Percentiles rank a stretch among this genome's conserved stretches.
Evolutionary conservation across 2,113 vertebrate species (phyloP).

Genomic region (Pelmatolapia mariae): DNA sequence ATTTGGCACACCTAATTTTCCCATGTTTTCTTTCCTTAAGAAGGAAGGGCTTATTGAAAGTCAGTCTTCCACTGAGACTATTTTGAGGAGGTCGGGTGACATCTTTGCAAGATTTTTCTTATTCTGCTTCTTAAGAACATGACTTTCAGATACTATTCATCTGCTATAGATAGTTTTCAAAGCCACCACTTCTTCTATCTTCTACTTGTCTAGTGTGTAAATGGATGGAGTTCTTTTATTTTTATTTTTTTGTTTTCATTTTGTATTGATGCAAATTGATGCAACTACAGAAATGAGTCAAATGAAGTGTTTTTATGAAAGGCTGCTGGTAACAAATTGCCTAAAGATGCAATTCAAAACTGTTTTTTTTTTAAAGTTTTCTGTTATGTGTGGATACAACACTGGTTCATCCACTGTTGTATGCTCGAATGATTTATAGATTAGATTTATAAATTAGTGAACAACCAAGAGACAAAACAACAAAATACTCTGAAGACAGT

Average conservation of each 20-base stretch:
- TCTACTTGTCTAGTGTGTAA: not conserved
- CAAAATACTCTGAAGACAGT: not conserved
- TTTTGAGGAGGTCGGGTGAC: not conserved
- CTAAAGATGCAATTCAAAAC: not conserved
- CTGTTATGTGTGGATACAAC: not conserved
- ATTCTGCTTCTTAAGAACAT: not conserved
- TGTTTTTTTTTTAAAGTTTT: not conserved
- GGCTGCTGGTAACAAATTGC: not conserved
- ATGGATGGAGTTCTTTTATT: not conserved
- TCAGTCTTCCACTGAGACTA: not conserved
- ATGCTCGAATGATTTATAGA: not conserved
- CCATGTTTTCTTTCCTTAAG: fast-evolving
- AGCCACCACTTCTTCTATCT: no score
- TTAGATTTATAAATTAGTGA: not conserved
- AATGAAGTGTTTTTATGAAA: not conserved
- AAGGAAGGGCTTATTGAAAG: not conserved
- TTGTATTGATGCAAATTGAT: not conserved
- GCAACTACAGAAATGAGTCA: fast-evolving
- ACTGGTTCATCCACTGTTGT: not conserved
- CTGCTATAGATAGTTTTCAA: not conserved
- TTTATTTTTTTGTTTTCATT: fast-evolving
- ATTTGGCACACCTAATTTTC: not conserved
- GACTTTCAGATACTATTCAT: not conserved
- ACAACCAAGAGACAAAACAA: not conserved
- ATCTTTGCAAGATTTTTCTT: not conserved